These are phyloP conservation scores for Takifugu flavidus DNA, from an alignment of 2,113 vertebrate species.

Conservation along the genomic window DNA sequence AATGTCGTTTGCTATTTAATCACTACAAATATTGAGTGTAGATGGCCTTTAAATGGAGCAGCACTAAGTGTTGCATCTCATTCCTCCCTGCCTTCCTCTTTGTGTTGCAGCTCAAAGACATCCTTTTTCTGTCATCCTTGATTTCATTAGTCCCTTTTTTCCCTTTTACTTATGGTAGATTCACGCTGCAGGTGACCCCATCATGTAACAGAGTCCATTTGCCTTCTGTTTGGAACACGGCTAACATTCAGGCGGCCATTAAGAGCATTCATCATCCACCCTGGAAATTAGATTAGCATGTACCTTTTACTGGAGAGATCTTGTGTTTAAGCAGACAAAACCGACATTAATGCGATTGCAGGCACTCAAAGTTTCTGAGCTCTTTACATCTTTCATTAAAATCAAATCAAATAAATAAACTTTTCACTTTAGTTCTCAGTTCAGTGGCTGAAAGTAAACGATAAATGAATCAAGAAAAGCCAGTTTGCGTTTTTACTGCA, in stretches of 20 bases:
- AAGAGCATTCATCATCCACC: constrained; percentile 5
- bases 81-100: background rate
- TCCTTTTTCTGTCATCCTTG: constrained; percentile 6
- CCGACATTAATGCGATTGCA: constrained; percentile 3
- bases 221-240: background rate
- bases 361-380: background rate
- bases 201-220: background rate
- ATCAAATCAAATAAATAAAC: background rate
- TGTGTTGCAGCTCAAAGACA: background rate
- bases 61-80: constrained; percentile 1
- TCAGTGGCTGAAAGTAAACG: too few relatives aligned
- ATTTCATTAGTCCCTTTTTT: background rate
- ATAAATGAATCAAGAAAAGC: too few relatives aligned
- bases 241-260: constrained; percentile 1
- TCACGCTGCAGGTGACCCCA: background rate
- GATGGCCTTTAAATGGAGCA: constrained; percentile 31
- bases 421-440: too few relatives aligned
- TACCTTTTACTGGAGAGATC: background rate
- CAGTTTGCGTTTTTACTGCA: too few relatives aligned
- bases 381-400: background rate
- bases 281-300: constrained; percentile 11
- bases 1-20: constrained; percentile 40
- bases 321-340: constrained; percentile 8
- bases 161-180: background rate
- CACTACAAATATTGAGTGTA: constrained; percentile 17